Evolutionary conservation across 2,797 vertebrate species (phyloP), one percentile per base, ranked within the genome.

Genomic region (Anabacerthia variegaticeps): DNA sequence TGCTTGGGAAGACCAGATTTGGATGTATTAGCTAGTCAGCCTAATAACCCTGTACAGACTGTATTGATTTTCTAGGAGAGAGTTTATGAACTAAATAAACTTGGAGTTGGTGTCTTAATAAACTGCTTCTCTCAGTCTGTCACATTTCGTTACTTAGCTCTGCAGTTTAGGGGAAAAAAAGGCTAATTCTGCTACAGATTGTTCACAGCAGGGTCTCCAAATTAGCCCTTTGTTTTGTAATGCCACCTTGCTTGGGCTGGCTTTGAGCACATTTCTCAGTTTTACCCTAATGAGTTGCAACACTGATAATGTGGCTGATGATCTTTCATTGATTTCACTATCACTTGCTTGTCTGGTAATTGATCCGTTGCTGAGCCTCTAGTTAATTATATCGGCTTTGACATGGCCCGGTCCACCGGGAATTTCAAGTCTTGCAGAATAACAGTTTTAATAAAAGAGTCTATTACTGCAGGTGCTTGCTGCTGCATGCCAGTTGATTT

Each of bases 321-420:
- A 99, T 99, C 99, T 99, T 99, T 98, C 99, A 99, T 99, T 99
- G 99, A 99, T 99, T 99, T 99, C 98, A 98, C 99, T 99, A 99
- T 99, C 99, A 99, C 99, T 99, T 99, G 99, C 99, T 99, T 99
- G 99, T 99, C 99, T 99, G 99, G 99, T 99, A 99, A 99, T 99
- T 99, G 99, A 99, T 99, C 99, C 99, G 98, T 99, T 99, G 99
- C 99, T 99, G 99, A 99, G 99, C 98, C 98, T 99, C 98, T 99
- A 99, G 99, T 99, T 99, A 99, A 99, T 99, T 99, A 99, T 99
- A 99, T 99, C 98, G 99, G 99, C 99, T 99, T 99, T 98, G 99
- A 99, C 99, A 99, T 99, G 99, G 99, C 98, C 98, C 90, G 94
- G 98, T 99, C 98, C 98, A 97, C 68, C 95, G 99, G 99, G 98